phyloP scores from a whole-genome alignment of 1,140 invertebrate species.

The Drosophila varians region DNA sequence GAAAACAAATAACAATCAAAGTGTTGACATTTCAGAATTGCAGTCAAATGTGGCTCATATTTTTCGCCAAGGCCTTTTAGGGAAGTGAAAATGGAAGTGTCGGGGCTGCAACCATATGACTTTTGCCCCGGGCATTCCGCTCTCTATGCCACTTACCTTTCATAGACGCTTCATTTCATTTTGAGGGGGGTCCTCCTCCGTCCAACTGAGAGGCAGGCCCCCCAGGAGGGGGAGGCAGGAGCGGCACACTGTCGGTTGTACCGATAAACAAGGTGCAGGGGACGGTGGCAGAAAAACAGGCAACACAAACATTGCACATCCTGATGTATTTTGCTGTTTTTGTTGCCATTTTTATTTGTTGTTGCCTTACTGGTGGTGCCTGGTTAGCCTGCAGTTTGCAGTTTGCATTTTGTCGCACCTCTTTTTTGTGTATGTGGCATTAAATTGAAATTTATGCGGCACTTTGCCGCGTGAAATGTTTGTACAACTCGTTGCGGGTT shows the following conservation, averaged over 20 bases:
- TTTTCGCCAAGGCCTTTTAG: conserved; percentile 43
- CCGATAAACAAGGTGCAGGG: conserved; percentile 57
- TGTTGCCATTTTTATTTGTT: conserved; percentile 46
- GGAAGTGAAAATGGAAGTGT: conserved; percentile 22
- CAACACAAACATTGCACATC: conserved; percentile 67
- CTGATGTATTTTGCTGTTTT: conserved; percentile 43
- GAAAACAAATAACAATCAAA: conserved; percentile 58
- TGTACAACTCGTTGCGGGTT: conserved; percentile 79
- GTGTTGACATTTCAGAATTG: conserved; percentile 56
- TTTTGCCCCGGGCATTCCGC: conserved; percentile 25
- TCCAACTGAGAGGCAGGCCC: too few species aligned
- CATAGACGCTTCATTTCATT: conserved; percentile 66
- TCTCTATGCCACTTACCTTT: conserved; percentile 50
- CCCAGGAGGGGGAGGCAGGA: conserved; percentile 1
- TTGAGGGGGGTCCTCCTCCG: not conserved
- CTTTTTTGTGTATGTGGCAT: conserved; percentile 67
- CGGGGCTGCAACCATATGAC: conserved; percentile 8
- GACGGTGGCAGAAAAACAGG: conserved; percentile 43
- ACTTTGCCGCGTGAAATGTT: conserved; percentile 81
- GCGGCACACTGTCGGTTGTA: not conserved
- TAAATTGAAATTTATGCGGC: conserved; percentile 82
- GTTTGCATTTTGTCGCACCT: conserved; percentile 57
- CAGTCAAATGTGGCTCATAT: conserved; percentile 57
- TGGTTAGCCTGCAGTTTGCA: conserved; percentile 26
- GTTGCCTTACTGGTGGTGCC: conserved; percentile 12